phyloP scores from a whole-genome alignment of 2,888 invertebrate genomes.

The Noctua pronuba region DNA sequence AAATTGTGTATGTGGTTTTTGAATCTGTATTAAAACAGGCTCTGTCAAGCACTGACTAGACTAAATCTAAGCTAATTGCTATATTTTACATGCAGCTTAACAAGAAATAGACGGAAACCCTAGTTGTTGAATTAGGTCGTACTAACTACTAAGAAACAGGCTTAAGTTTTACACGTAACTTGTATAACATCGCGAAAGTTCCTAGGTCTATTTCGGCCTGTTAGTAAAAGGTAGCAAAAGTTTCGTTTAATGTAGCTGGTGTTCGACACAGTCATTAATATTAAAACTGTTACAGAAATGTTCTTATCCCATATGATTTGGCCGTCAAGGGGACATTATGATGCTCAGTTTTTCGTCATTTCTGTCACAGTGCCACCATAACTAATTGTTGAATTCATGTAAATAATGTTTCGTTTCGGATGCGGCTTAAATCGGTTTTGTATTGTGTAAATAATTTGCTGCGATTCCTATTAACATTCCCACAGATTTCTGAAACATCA shows the following conservation, averaged over 20 bases:
- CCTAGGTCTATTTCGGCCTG: not conserved
- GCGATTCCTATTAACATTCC: constrained; percentile 46
- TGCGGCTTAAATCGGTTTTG: constrained; percentile 44
- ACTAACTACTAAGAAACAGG: too few relatives aligned
- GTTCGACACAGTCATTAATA: constrained; percentile 6
- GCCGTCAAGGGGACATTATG: not conserved
- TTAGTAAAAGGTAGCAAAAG: not conserved
- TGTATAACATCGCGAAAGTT: not conserved
- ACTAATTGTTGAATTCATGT: constrained; percentile 31
- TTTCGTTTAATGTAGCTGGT: constrained; percentile 1
- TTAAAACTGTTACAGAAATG: constrained; percentile 35
- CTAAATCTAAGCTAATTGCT: constrained; percentile 1
- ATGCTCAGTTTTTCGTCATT: not conserved
- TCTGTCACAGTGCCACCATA: constrained; percentile 29
- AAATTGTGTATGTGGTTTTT: constrained; percentile 31
- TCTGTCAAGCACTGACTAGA: constrained; percentile 1
- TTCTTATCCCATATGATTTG: not conserved
- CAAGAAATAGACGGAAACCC: not conserved
- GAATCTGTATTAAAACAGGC: constrained; percentile 31
- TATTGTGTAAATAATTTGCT: constrained; percentile 60
- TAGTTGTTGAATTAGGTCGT: not conserved
- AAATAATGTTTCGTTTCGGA: constrained; percentile 49
- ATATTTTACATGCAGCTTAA: not conserved
- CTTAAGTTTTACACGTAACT: constrained; percentile 1
- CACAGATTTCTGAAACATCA: constrained; percentile 27